Percentiles rank a stretch among this genome's conserved stretches.
Conservation (phyloP, 2,113 vertebrate genomes). For the Odocoileus hemionus region DNA sequence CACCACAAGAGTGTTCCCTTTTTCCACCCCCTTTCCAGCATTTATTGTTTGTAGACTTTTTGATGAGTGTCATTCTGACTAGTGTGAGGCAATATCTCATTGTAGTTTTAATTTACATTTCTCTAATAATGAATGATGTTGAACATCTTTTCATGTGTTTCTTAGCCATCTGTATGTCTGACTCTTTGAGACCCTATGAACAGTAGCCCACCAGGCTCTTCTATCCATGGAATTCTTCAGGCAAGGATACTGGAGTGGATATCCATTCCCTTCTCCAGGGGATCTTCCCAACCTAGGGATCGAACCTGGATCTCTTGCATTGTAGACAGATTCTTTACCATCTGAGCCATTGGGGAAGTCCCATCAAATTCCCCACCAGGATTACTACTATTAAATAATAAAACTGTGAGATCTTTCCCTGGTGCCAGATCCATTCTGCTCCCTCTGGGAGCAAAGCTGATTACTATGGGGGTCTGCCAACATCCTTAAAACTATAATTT, state of each 20-base stretch:
- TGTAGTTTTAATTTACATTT: no score
- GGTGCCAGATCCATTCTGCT: neutral
- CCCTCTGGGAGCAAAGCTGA: accelerated
- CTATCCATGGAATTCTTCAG: neutral
- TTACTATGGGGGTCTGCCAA: neutral
- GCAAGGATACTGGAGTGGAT: neutral
- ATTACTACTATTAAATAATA: neutral
- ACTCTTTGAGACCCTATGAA: neutral
- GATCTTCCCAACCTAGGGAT: neutral
- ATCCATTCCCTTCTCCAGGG: neutral
- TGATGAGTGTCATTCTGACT: no score
- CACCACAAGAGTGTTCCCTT: no score
- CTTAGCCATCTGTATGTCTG: neutral
- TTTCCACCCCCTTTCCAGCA: no score
- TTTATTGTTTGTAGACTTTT: no score
- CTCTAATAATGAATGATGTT: no score
- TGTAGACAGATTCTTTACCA: neutral
- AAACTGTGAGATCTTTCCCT: neutral
- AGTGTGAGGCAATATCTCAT: no score
- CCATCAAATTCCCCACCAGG: neutral
- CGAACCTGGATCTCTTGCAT: neutral
- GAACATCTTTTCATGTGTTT: no score
- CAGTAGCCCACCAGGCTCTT: neutral
- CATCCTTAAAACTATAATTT: neutral
- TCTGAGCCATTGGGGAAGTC: neutral